These are phyloP conservation scores for Fragum sueziense DNA, from an alignment of 2,888 invertebrate species.

Conservation along the genomic window DNA sequence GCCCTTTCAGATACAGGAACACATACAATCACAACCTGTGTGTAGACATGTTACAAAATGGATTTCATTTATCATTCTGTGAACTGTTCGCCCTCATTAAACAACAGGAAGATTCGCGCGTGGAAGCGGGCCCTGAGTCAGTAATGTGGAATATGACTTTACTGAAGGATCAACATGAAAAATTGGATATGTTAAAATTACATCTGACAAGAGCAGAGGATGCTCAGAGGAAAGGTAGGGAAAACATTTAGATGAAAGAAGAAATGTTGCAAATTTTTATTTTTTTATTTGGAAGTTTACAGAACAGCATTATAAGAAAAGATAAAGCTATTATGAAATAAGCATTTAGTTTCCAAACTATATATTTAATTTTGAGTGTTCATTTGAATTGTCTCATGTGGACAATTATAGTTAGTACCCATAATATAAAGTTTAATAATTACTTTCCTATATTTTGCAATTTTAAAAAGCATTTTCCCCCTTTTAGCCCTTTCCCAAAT, in stretches of 20 bases:
- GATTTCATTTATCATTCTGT: constrained; percentile 80
- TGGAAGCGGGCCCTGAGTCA: constrained; percentile 80
- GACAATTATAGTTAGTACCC: no score
- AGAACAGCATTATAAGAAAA: no score
- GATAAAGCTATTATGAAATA: neutral
- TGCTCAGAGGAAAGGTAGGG: constrained; percentile 75
- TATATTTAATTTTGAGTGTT: no score
- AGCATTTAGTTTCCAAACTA: neutral
- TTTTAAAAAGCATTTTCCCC: no score
- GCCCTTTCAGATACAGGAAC: constrained; percentile 79
- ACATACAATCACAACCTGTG: constrained; percentile 81
- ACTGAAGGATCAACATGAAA: constrained; percentile 79
- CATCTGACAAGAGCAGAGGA: constrained; percentile 78
- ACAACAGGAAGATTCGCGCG: constrained; percentile 76
- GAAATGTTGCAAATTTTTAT: no score
- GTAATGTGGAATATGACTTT: constrained; percentile 78
- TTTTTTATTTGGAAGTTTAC: no score
- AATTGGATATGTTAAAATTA: constrained; percentile 77
- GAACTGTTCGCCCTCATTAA: constrained; percentile 80
- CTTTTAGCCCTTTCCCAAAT: no score
- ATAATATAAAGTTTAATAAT: no score
- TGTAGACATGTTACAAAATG: constrained; percentile 80
- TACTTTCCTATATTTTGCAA: no score
- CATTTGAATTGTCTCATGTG: no score
- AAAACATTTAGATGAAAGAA: no score